phyloP scores from a whole-genome alignment of 2,797 vertebrate genomes.

The Falco naumanni region DNA sequence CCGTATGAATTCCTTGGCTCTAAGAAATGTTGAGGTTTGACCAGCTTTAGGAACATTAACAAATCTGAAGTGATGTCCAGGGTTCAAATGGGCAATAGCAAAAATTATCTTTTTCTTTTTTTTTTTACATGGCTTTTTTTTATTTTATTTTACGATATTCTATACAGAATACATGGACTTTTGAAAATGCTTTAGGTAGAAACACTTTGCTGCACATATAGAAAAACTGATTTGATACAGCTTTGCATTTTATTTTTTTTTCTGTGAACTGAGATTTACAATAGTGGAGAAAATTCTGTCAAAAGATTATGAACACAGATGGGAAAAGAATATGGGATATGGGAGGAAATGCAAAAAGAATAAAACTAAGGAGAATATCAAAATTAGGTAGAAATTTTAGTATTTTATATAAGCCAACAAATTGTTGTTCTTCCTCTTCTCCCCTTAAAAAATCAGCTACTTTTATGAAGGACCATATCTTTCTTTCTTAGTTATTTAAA shows the following conservation, averaged over 20 bases:
- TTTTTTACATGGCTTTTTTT: not conserved
- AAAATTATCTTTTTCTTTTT: not conserved
- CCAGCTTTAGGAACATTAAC: not conserved
- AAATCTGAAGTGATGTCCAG: not conserved
- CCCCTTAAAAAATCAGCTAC: not conserved
- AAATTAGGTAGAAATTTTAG: not conserved
- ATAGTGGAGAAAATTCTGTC: not conserved
- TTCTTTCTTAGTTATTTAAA: not conserved
- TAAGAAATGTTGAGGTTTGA: not conserved
- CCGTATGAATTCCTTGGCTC: rapidly evolving
- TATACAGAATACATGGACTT: not conserved
- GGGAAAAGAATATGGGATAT: not conserved
- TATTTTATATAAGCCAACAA: not conserved
- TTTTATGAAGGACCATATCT: not conserved
- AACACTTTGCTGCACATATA: not conserved
- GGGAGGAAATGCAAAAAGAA: not conserved
- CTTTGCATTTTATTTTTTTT: not conserved
- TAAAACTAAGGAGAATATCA: not conserved
- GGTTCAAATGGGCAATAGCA: not conserved
- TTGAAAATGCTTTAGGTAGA: not conserved
- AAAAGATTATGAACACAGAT: not conserved
- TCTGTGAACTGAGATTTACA: not conserved
- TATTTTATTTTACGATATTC: not conserved
- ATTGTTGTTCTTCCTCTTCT: not conserved
- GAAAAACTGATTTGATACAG: not conserved